These are phyloP conservation scores for Holacanthella duospinosa DNA, from an alignment of 2,888 invertebrate species.

Conservation along the genomic window DNA sequence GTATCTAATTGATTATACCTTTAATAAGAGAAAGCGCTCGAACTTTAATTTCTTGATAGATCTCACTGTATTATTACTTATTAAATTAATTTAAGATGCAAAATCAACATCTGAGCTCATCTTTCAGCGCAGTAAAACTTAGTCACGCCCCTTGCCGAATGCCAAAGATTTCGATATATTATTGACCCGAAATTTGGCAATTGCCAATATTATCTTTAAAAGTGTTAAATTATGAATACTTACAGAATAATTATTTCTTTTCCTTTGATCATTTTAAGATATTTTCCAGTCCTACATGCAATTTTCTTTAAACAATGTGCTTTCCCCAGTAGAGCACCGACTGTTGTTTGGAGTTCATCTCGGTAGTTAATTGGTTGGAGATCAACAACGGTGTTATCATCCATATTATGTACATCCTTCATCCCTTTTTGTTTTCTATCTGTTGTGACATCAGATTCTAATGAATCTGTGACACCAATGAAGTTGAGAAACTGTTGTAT, in stretches of 20 bases:
- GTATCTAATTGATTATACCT: no score
- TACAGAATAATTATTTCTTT: conserved; percentile 35
- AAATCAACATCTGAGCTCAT: no score
- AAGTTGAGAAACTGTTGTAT: not conserved
- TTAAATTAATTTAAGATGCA: no score
- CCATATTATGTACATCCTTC: no score
- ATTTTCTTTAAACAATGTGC: conserved; percentile 31
- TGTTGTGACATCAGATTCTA: not conserved
- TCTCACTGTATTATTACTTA: no score
- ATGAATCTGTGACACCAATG: not conserved
- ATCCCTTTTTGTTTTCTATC: conserved; percentile 1
- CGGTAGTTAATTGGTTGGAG: conserved; percentile 16
- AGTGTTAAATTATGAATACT: conserved; percentile 9
- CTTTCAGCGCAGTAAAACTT: no score
- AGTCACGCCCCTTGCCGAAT: no score
- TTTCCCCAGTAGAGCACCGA: conserved; percentile 33
- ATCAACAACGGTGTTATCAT: conserved; percentile 6
- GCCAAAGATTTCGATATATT: not conserved
- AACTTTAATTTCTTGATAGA: no score
- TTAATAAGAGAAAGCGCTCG: no score
- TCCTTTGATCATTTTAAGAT: conserved; percentile 29
- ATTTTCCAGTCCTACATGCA: conserved; percentile 33
- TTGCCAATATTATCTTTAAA: not conserved
- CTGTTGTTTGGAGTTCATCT: conserved; percentile 32
- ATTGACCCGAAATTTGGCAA: no score